Percentiles rank a stretch among this genome's conserved stretches.
Evolutionary conservation across 2,797 vertebrate genomes (phyloP).

Genomic region (Peromyscus attwateri): DNA sequence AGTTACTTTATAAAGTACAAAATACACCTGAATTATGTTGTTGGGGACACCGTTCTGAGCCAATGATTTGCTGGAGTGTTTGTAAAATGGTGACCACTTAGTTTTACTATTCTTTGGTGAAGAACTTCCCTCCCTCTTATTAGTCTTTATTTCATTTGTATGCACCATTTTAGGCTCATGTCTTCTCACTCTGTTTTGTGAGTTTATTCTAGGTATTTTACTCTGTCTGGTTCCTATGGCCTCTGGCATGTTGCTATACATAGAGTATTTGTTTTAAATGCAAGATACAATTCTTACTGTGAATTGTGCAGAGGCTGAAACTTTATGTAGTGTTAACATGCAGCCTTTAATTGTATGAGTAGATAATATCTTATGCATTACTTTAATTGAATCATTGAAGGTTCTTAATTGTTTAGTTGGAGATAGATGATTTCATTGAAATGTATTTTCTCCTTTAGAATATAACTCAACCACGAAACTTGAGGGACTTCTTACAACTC

Average conservation of each 20-base stretch:
- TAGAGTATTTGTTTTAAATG: background rate
- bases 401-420: background rate
- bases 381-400: background rate
- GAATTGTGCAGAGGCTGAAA: background rate
- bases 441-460: background rate
- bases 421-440: background rate
- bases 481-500: background rate
- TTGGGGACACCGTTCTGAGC: background rate
- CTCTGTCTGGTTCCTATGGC: background rate
- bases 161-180: background rate
- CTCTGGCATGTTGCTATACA: background rate
- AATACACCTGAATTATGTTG: background rate
- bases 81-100: background rate
- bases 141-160: constrained; percentile 1
- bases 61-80: background rate
- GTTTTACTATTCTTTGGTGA: background rate
- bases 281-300: background rate
- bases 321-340: background rate
- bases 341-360: background rate
- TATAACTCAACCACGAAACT: background rate
- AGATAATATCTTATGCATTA: background rate
- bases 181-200: background rate
- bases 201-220: constrained; percentile 4
- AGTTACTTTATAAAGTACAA: constrained; percentile 30
- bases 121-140: background rate